phyloP scores from a whole-genome alignment of 2,113 vertebrate genomes.

The Dolichotis patagonum region DNA sequence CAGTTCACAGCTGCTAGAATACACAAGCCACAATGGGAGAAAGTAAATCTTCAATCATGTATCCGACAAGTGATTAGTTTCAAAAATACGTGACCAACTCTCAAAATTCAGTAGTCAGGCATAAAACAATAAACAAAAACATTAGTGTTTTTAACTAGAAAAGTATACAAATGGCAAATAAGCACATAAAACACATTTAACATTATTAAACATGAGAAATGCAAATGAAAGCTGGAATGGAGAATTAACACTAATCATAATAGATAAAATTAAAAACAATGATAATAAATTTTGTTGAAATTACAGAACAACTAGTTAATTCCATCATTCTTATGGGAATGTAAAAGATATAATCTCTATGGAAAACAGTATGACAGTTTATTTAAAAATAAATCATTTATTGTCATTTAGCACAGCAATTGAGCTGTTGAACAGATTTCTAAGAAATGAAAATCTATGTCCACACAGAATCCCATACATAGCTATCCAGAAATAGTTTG shows the following conservation, averaged over 20 bases:
- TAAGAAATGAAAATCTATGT: neutral
- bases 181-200: neutral
- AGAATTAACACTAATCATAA: neutral
- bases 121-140: neutral
- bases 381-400: neutral
- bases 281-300: neutral
- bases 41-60: neutral
- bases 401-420: neutral
- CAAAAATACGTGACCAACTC: neutral
- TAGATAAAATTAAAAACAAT: neutral
- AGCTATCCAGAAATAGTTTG: neutral
- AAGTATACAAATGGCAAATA: neutral
- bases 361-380: neutral
- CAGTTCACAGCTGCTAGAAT: neutral
- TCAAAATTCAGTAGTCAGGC: neutral
- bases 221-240: neutral
- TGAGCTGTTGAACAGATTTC: neutral
- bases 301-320: neutral
- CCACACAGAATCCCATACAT: neutral
- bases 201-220: neutral
- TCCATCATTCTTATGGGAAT: neutral
- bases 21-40: neutral
- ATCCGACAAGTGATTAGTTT: neutral
- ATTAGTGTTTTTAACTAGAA: neutral
- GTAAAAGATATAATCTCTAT: neutral